A percentile compares a stretch with the other conserved stretches of the same genome.
Conservation (phyloP, 2,797 vertebrate species). For the Hoplostethus mediterraneus region DNA sequence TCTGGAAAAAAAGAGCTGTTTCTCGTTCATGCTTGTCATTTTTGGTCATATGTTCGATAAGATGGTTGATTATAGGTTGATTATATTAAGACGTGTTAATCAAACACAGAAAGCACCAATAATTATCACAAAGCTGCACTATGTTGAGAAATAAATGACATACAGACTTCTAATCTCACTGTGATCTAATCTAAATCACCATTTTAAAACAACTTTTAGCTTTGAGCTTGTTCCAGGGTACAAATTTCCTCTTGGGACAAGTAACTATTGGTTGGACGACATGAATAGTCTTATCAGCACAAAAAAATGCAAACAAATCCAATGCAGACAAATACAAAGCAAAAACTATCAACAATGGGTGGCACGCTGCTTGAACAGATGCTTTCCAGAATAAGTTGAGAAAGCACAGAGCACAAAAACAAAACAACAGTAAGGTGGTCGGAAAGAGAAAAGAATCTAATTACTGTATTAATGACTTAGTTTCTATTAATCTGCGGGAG, state of each 20-base stretch:
- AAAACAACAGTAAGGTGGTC: conserved; percentile 62
- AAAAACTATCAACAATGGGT: conserved; percentile 30
- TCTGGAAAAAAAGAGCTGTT: neutral
- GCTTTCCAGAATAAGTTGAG: conserved; percentile 27
- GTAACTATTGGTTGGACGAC: conserved; percentile 25
- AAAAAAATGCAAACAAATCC: neutral
- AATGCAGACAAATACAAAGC: conserved; percentile 13
- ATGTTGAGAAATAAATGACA: neutral
- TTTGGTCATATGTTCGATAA: no score
- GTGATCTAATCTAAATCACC: neutral
- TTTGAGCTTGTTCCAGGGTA: neutral
- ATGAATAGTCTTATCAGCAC: conserved; percentile 24
- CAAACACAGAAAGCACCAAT: neutral
- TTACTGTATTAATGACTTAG: conserved; percentile 83
- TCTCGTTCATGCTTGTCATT: no score
- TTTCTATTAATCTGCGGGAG: conserved; percentile 82
- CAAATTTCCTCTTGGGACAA: neutral
- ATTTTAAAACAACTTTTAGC: neutral
- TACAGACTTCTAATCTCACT: neutral
- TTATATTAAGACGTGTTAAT: neutral
- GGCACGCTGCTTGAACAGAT: conserved; percentile 37
- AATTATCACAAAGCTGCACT: neutral
- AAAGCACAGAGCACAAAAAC: conserved; percentile 60
- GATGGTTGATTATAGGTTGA: no score
- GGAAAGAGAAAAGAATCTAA: conserved; percentile 73